Evolutionary conservation across 2,113 vertebrate genomes (phyloP), one percentile per base, ranked within the genome.

Genomic region (Trematomus loennbergii): DNA sequence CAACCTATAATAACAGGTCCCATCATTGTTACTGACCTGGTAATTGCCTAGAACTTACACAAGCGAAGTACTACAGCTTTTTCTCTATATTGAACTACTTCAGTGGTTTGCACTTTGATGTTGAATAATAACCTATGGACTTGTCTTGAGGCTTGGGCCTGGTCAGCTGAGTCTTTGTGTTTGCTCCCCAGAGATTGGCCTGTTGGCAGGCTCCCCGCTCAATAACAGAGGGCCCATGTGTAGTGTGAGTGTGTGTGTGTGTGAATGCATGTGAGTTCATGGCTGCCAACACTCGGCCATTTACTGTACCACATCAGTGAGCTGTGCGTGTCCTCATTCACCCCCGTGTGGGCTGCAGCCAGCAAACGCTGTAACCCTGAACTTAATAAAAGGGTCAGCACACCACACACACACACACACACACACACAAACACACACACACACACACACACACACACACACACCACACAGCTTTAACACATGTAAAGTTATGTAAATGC

Each of bases 221-320:
- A 64, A 78, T 58, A 91, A 91, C 89, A 90, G 79, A 84, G 75
- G 29, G 25, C 15, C 53, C 36, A 18, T n/a, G 66, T 91, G 75
- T 86, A n/a, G 36, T 81, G 40, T n/a, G 60, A 25, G n/a, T 46
- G 40, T 54, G 78, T 36, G 20, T 52, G 45, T 53, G 83, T 59
- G 59, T 68, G 45, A 25, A 61, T 53, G 57, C 50, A 53, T 70
- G 62, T 70, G 78, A 88, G 54, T 82, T 81, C 43, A 59, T 62
- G 70, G 74, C 78, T 74, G 81, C 88, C 87, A 90, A 88, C 73
- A 62, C 62, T 64, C 75, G 46, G 66, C 46, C 68, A 15, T 84
- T 79, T 72, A 66, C 75, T 84, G 76, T 73, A 70, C 36, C 61
- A 58, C 65, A 72, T 80, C 75, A 77, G 65, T 70, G 73, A 74